Conservation (phyloP, 2,113 vertebrate species). For the Poeciliopsis occidentalis region DNA sequence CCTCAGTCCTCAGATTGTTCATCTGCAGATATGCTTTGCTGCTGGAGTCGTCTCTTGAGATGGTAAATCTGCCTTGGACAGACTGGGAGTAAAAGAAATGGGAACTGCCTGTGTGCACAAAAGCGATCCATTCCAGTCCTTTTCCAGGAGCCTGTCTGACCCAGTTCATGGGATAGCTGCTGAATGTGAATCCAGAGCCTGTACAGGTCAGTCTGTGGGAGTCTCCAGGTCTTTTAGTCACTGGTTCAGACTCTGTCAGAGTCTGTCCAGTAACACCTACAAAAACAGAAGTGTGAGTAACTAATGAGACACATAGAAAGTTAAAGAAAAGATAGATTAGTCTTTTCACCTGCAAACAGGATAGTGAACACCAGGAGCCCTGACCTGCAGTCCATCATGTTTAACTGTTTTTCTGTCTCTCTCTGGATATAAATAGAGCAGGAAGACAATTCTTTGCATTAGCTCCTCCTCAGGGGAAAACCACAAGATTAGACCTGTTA, state of each 20-base stretch:
- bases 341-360: no score
- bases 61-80: conserved; percentile 23
- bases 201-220: conserved; percentile 5
- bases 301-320: no score
- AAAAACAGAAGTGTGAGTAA: background rate
- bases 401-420: no score
- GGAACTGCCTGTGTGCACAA: accelerated
- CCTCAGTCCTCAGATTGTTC: conserved; percentile 13
- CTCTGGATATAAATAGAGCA: no score
- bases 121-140: conserved; percentile 4
- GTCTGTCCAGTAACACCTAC: background rate
- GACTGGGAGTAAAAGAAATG: conserved; percentile 14
- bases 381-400: no score
- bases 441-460: no score
- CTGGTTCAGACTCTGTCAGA: conserved; percentile 5
- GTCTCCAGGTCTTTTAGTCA: background rate
- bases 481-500: no score
- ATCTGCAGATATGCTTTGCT: conserved; percentile 31
- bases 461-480: no score
- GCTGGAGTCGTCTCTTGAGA: conserved; percentile 38
- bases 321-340: no score
- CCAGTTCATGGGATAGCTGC: background rate
- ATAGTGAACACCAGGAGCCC: no score
- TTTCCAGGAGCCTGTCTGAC: background rate
- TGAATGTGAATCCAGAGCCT: background rate